Evolutionary conservation across 2,797 vertebrate genomes (phyloP).

Genomic region (Apodemus agrarius): DNA sequence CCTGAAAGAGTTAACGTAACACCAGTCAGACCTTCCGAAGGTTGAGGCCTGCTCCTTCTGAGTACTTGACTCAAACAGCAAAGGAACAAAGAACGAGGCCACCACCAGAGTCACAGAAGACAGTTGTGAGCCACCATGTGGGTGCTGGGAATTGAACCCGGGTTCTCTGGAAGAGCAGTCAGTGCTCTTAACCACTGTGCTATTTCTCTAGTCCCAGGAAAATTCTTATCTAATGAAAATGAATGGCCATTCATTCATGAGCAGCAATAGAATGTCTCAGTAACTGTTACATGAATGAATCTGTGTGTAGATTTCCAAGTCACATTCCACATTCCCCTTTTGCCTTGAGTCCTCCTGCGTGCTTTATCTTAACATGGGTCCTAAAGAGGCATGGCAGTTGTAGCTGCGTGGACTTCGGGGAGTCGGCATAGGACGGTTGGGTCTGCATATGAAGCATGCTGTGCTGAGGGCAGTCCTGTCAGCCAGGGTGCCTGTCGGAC

Average conservation of each 20-base stretch:
- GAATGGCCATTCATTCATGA: neutral
- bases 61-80: neutral
- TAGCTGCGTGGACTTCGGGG: neutral
- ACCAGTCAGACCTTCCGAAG: constrained; percentile 19
- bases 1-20: constrained; percentile 83
- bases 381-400: neutral
- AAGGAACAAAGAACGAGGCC: constrained; percentile 6
- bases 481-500: neutral
- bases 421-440: neutral
- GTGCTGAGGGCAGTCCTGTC: neutral
- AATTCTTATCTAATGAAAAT: neutral
- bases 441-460: neutral
- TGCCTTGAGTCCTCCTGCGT: neutral
- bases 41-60: neutral
- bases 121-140: neutral
- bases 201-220: neutral
- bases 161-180: neutral
- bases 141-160: neutral
- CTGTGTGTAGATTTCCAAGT: neutral
- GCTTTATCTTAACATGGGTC: neutral
- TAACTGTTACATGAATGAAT: neutral
- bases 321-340: neutral
- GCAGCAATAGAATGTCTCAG: neutral
- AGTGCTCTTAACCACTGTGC: neutral
- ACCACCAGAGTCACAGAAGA: neutral